phyloP scores from a whole-genome alignment of 2,113 vertebrate species.

The Sinosuthora webbiana region DNA sequence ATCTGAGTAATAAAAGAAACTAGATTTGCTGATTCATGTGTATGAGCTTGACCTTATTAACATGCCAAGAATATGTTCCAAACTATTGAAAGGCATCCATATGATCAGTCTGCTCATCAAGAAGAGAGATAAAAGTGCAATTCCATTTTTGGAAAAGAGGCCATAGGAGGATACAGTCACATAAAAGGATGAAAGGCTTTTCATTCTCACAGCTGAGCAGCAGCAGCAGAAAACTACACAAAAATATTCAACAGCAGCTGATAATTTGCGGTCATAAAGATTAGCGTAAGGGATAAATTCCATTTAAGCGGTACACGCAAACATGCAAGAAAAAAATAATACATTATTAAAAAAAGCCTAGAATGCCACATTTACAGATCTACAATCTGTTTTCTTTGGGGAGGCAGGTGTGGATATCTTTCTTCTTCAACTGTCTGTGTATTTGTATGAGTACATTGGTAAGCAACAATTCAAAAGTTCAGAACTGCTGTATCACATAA shows the following conservation, averaged over 20 bases:
- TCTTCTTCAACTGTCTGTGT: not conserved
- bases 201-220: not conserved
- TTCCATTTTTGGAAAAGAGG: not conserved
- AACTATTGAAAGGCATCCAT: not conserved
- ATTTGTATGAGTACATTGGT: not conserved
- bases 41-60: not conserved
- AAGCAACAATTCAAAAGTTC: not conserved
- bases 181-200: not conserved
- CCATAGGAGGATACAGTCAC: not conserved
- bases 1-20: not conserved
- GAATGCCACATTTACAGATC: not conserved
- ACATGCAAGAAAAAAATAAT: not conserved
- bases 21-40: not conserved
- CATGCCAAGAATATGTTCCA: not conserved
- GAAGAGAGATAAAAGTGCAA: not conserved
- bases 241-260: not conserved
- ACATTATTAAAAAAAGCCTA: not conserved
- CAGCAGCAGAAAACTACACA: too few relatives aligned
- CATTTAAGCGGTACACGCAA: not conserved
- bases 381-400: not conserved
- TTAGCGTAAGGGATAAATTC: not conserved
- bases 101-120: not conserved
- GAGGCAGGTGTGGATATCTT: not conserved
- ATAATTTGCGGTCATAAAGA: not conserved
- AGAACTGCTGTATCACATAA: not conserved